Conservation (phyloP, 1,140 invertebrate species). For the Drosophila leontia region DNA sequence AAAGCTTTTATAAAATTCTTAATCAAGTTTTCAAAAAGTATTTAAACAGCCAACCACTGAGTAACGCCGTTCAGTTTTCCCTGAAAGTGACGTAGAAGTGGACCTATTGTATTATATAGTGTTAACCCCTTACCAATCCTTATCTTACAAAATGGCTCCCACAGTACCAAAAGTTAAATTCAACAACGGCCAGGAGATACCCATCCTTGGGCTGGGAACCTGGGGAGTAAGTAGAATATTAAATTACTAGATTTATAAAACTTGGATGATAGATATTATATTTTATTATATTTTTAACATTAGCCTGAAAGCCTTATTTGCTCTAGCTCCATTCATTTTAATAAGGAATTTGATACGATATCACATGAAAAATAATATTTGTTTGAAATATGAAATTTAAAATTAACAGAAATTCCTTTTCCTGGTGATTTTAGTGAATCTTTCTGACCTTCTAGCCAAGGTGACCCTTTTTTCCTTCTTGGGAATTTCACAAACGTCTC, state of each 20-base stretch:
- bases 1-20: conserved; percentile 35
- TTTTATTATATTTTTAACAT: too few relatives aligned
- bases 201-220: conserved; percentile 91
- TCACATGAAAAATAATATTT: too few relatives aligned
- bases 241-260: not conserved
- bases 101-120: not conserved
- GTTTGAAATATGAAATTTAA: too few relatives aligned
- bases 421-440: not conserved
- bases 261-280: too few relatives aligned
- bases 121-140: conserved; percentile 6
- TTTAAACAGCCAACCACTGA: conserved; percentile 61
- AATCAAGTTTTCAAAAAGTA: conserved; percentile 33
- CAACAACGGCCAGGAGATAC: conserved; percentile 88
- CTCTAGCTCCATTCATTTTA: too few relatives aligned
- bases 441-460: conserved; percentile 32
- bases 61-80: conserved; percentile 26
- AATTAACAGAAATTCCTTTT: not conserved
- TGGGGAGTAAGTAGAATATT: conserved; percentile 88
- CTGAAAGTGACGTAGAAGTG: not conserved
- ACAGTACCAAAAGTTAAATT: conserved; percentile 86
- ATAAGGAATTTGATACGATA: too few relatives aligned
- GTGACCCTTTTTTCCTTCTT: conserved; percentile 51
- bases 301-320: too few relatives aligned
- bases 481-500: conserved; percentile 18
- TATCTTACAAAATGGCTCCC: conserved; percentile 46